Evolutionary conservation across 2,888 invertebrate genomes (phyloP).

Genomic region (Acanthosepion pharaonis): DNA sequence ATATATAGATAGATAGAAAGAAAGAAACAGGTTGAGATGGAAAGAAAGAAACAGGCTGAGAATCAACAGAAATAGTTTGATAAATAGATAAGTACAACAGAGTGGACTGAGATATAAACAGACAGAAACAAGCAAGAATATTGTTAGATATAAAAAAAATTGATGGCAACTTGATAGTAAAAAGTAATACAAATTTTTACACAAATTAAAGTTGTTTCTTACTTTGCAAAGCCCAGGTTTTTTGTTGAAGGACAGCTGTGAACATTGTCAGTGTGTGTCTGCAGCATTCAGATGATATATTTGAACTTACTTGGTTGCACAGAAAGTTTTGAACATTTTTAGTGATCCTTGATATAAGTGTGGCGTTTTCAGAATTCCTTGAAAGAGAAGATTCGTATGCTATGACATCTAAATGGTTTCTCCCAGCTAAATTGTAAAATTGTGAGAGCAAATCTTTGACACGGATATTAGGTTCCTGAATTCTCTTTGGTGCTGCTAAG

Average conservation of each 20-base stretch:
- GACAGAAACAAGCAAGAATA: not conserved
- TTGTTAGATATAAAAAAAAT: not conserved
- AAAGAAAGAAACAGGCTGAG: too few species aligned
- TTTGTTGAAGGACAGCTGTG: not conserved
- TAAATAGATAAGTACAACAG: too few species aligned
- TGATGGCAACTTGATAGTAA: too few species aligned
- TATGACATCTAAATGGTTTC: not conserved
- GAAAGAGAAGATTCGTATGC: not conserved
- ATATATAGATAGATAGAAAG: too few species aligned
- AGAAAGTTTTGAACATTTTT: not conserved
- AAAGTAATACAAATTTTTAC: too few species aligned
- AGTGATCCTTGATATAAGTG: not conserved
- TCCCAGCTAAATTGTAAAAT: not conserved
- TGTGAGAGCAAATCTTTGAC: not conserved
- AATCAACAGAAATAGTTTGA: too few species aligned
- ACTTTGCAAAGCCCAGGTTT: not conserved
- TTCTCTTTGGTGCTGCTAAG: not conserved
- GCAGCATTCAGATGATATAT: not conserved
- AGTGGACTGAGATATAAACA: too few species aligned
- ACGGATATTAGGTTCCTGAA: not conserved
- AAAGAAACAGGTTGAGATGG: too few species aligned
- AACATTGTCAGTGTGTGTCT: not conserved
- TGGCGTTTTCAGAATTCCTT: not conserved
- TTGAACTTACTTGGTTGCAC: not conserved
- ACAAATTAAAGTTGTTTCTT: not conserved